Percentiles rank a stretch among this genome's conserved stretches.
phyloP scores from a whole-genome alignment of 2,797 vertebrate genomes.

The Peromyscus attwateri region DNA sequence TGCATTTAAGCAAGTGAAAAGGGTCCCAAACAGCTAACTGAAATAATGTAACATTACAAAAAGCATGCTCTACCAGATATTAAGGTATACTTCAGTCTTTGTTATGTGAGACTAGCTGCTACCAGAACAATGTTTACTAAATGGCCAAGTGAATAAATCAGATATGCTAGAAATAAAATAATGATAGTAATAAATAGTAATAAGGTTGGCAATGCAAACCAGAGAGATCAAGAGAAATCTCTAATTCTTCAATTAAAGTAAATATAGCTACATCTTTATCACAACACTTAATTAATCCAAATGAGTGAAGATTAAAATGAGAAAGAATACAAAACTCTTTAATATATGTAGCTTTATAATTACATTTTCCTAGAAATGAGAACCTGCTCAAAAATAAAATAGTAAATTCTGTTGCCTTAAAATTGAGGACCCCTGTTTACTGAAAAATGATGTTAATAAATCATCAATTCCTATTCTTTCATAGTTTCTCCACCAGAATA shows the following conservation, averaged over 20 bases:
- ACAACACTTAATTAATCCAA: neutral
- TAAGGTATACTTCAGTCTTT: neutral
- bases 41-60: neutral
- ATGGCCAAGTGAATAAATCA: neutral
- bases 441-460: neutral
- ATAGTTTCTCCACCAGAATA: neutral
- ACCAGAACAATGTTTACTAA: neutral
- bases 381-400: neutral
- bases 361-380: neutral
- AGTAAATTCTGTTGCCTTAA: slow-evolving; percentile 14
- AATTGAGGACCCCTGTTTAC: neutral
- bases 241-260: neutral
- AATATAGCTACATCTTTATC: neutral
- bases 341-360: neutral
- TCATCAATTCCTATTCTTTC: neutral
- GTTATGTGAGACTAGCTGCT: neutral
- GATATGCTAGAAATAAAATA: neutral
- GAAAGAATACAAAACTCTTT: neutral
- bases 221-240: too few relatives aligned
- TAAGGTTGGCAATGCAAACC: neutral
- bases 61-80: neutral
- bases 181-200: neutral
- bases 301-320: neutral
- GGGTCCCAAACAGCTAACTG: neutral
- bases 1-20: neutral